Conservation (phyloP, 2,113 vertebrate species). For the Hippocampus zosterae region DNA sequence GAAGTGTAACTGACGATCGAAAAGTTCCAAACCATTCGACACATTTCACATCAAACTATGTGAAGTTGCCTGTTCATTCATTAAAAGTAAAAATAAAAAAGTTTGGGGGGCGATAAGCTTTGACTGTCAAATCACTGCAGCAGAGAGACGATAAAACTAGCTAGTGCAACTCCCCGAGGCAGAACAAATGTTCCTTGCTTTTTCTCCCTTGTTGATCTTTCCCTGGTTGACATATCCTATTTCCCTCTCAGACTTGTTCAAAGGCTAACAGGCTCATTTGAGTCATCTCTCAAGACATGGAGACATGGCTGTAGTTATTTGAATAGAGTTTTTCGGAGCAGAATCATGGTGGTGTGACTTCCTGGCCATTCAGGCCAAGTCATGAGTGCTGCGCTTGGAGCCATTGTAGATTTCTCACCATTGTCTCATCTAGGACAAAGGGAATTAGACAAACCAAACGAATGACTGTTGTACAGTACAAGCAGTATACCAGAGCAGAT, state of each 20-base stretch:
- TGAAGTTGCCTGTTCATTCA: slow-evolving; percentile 55
- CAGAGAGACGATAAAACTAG: slow-evolving; percentile 47
- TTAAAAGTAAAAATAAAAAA: slow-evolving; percentile 32
- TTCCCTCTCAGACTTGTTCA: slow-evolving; percentile 55
- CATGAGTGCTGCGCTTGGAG: slow-evolving; percentile 55
- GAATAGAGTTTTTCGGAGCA: slow-evolving; percentile 61
- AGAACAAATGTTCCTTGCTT: slow-evolving; percentile 63
- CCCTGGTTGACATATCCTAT: slow-evolving; percentile 70
- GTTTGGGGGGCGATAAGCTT: slow-evolving; percentile 46
- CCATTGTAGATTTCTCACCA: slow-evolving; percentile 44
- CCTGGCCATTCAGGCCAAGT: slow-evolving; percentile 57
- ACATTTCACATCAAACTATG: slow-evolving; percentile 51
- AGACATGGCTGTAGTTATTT: slow-evolving; percentile 61
- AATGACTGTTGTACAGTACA: too few relatives aligned
- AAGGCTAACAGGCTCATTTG: slow-evolving; percentile 69
- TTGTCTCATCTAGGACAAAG: slow-evolving; percentile 41
- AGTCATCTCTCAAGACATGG: slow-evolving; percentile 52
- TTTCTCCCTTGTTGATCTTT: slow-evolving; percentile 64
- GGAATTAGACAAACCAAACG: too few relatives aligned
- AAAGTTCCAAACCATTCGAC: slow-evolving; percentile 41
- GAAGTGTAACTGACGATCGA: neutral
- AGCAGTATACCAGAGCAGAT: too few relatives aligned
- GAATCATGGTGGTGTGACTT: slow-evolving; percentile 62
- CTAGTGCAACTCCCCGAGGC: slow-evolving; percentile 64
- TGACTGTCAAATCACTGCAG: slow-evolving; percentile 66